Evolutionary conservation across 92 coral and sea anemone species (phyloP).

Genomic region (Actinernus sp.): DNA sequence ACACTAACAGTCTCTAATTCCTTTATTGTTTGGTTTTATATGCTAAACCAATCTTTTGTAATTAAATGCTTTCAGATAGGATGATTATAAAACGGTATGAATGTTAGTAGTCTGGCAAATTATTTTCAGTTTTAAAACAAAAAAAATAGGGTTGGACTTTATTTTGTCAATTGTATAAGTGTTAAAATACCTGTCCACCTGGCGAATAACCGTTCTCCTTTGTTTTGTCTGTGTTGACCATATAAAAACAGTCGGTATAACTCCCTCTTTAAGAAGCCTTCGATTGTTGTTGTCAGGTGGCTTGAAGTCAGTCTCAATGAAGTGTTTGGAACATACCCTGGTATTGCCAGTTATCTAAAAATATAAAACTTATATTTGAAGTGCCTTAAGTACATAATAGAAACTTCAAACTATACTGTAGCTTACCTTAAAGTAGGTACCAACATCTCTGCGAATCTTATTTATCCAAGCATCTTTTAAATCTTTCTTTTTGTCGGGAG

Average conservation of each 20-base stretch:
- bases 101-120: neutral
- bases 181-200: slow-evolving; percentile 16
- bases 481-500: slow-evolving; percentile 12
- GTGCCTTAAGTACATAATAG: too few relatives aligned
- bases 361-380: too few relatives aligned
- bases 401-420: neutral
- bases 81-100: too few relatives aligned
- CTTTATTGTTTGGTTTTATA: too few relatives aligned
- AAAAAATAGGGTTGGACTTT: too few relatives aligned
- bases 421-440: slow-evolving; percentile 7
- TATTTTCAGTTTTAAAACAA: neutral
- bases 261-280: slow-evolving; percentile 25
- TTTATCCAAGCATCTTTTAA: slow-evolving; percentile 12
- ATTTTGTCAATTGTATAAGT: neutral
- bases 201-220: too few relatives aligned
- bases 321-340: slow-evolving; percentile 39
- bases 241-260: slow-evolving; percentile 17
- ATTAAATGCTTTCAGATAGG: too few relatives aligned
- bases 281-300: slow-evolving; percentile 18
- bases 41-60: too few relatives aligned
- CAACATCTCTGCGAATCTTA: slow-evolving; percentile 21
- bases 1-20: too few relatives aligned
- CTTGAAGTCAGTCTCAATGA: slow-evolving; percentile 15
- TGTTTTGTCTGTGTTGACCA: slow-evolving; percentile 41
- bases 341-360: slow-evolving; percentile 29